A percentile compares a stretch with the other conserved stretches of the same genome.
These are phyloP conservation scores for Ataeniobius toweri DNA, from an alignment of 2,797 vertebrate species.

Conservation along the genomic window DNA sequence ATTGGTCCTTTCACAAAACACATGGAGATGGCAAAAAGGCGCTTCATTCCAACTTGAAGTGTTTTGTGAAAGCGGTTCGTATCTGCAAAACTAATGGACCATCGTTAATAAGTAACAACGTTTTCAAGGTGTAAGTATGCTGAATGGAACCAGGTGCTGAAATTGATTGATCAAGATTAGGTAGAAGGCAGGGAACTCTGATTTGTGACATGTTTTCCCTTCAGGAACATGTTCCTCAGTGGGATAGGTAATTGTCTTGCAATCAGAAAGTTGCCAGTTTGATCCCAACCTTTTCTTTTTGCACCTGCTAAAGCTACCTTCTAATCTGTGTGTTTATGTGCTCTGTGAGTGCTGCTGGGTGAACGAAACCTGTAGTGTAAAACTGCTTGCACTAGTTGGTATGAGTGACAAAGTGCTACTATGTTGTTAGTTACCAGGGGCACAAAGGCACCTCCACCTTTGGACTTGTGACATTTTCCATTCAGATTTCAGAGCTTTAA, in stretches of 20 bases:
- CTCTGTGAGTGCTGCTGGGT: not conserved
- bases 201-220: not conserved
- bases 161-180: too few relatives aligned
- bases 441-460: not conserved
- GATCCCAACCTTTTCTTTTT: not conserved
- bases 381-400: not conserved
- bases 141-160: too few relatives aligned
- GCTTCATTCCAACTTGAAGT: not conserved
- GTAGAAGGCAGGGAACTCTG: not conserved
- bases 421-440: not conserved
- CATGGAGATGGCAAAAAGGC: not conserved
- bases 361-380: not conserved
- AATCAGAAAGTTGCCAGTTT: not conserved
- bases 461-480: not conserved
- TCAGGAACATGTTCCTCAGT: not conserved
- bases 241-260: not conserved
- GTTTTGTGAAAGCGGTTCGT: not conserved
- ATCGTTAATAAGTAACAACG: not conserved
- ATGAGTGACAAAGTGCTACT: not conserved
- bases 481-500: not conserved
- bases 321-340: too few relatives aligned
- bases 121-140: not conserved
- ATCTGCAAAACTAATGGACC: not conserved
- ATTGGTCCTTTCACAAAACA: not conserved
- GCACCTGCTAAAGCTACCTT: not conserved